Evolutionary conservation across 2,113 vertebrate species (phyloP).

Genomic region (Lagenorhynchus albirostris): DNA sequence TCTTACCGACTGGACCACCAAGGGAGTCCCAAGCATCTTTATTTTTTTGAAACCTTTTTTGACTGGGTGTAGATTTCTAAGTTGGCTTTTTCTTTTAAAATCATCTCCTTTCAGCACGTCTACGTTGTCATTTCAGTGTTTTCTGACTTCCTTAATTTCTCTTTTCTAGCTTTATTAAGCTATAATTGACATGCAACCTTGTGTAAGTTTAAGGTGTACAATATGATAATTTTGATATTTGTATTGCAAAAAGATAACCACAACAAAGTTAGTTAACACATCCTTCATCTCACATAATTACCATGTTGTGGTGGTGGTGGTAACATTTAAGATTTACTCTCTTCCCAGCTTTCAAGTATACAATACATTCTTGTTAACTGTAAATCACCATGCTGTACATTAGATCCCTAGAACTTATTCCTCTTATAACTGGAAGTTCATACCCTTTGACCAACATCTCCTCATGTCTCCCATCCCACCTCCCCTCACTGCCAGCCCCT

Average conservation of each 20-base stretch:
- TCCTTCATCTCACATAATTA: not conserved
- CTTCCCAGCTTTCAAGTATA: not conserved
- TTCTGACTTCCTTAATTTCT: not conserved
- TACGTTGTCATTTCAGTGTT: not conserved
- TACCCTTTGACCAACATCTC: not conserved
- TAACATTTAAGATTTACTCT: not conserved
- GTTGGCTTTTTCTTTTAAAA: not conserved
- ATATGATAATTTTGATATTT: not conserved
- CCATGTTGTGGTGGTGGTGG: not conserved
- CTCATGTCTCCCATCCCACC: not conserved
- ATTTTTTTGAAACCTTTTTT: not conserved
- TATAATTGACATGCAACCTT: not conserved
- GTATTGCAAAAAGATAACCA: not conserved
- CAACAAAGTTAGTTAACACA: not conserved
- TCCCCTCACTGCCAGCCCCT: not conserved
- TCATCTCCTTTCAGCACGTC: not conserved
- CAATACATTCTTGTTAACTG: not conserved
- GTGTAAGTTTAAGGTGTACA: not conserved
- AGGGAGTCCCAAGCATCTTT: too few species aligned
- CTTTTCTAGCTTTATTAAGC: not conserved
- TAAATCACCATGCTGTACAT: not conserved
- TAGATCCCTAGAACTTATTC: not conserved
- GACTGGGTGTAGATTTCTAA: not conserved
- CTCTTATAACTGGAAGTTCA: not conserved
- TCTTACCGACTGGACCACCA: too few species aligned